Percentiles rank a stretch among this genome's conserved stretches.
Evolutionary conservation across 2,797 vertebrate species (phyloP).

Genomic region (Sarcoramphus papa): DNA sequence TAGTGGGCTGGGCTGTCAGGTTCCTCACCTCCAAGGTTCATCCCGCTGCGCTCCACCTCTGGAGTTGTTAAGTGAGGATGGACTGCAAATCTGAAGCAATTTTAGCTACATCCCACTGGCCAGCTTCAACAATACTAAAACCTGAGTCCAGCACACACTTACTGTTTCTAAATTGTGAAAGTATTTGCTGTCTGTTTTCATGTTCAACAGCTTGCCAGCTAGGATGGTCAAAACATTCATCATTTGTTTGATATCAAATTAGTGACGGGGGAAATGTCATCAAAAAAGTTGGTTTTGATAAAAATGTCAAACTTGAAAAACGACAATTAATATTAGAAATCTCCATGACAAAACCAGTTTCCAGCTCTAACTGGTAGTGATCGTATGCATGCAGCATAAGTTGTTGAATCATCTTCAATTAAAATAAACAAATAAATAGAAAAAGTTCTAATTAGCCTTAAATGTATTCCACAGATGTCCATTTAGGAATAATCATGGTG

Average conservation of each 20-base stretch:
- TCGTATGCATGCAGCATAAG: background rate
- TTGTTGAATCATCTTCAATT: background rate
- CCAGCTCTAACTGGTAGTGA: background rate
- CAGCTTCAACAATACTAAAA: background rate
- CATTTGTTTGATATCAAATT: background rate
- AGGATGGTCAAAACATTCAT: background rate
- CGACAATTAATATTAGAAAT: background rate
- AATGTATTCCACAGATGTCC: background rate
- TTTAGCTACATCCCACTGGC: background rate
- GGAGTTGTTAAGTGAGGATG: background rate
- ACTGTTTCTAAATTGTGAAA: background rate
- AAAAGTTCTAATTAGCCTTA: background rate
- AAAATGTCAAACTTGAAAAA: background rate
- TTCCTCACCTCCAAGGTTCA: background rate
- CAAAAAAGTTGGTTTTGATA: background rate
- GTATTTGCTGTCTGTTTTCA: background rate
- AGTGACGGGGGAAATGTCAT: background rate
- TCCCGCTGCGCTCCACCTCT: background rate
- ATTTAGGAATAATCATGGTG: slow-evolving; percentile 12
- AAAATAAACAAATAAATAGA: background rate
- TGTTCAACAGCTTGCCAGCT: background rate
- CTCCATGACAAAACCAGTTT: background rate
- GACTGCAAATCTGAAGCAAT: background rate
- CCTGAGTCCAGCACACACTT: background rate
- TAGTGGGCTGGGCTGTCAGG: background rate